Evolutionary conservation across 2,113 vertebrate species (phyloP).

Genomic region (Strix uralensis): DNA sequence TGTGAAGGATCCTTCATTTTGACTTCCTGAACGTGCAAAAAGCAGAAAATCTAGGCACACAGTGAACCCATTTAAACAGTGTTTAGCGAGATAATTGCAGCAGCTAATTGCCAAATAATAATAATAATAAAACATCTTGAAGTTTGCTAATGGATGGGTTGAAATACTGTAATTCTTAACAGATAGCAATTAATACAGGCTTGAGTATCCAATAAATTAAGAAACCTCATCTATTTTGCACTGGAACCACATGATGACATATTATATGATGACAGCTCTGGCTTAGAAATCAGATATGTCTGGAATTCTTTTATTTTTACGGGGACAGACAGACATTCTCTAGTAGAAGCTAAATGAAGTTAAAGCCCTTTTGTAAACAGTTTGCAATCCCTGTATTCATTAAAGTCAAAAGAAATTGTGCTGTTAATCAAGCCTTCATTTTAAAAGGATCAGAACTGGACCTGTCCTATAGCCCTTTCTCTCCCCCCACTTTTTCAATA

Average conservation of each 20-base stretch:
- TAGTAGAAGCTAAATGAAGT: neutral
- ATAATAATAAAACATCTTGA: slow-evolving; percentile 58
- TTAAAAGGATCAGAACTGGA: slow-evolving; percentile 23
- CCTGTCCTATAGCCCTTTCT: neutral
- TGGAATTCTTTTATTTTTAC: neutral
- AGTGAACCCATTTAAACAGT: neutral
- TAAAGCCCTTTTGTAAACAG: slow-evolving; percentile 19
- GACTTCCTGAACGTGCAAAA: neutral
- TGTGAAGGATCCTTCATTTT: neutral
- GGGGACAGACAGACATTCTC: slow-evolving; percentile 13
- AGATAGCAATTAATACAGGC: slow-evolving; percentile 54
- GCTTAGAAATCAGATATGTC: slow-evolving; percentile 3
- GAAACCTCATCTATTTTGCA: neutral
- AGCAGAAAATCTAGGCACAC: neutral
- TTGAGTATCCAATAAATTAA: slow-evolving; percentile 18
- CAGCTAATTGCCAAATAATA: slow-evolving; percentile 63
- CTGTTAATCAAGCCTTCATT: slow-evolving; percentile 34
- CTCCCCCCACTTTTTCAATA: neutral
- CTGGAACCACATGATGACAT: neutral
- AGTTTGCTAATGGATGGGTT: slow-evolving; percentile 57
- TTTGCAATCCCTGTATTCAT: slow-evolving; percentile 3
- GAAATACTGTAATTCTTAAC: slow-evolving; percentile 43
- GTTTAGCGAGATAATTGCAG: slow-evolving; percentile 51
- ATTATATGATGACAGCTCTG: neutral
- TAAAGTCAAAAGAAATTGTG: neutral